Evolutionary conservation across 2,888 invertebrate species (phyloP), one percentile per base, ranked within the genome.

Genomic region (Tenthredo distinguenda): DNA sequence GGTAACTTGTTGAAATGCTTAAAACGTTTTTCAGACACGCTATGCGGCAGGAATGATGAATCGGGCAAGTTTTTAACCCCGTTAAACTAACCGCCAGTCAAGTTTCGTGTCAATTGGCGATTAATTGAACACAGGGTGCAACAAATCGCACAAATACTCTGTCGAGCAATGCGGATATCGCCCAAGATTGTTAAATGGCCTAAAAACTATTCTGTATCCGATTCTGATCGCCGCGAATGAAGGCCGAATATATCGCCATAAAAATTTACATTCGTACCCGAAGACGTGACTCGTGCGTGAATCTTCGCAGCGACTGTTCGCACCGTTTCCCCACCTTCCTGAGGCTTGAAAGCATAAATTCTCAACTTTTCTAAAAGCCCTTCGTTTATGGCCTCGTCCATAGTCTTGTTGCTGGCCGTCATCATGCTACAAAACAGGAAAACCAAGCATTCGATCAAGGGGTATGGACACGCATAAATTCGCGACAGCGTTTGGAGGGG

Each of bases 281-380:
- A 92, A 40, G 93, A 93, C 21, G 93, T 92, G 86, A 93, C 89
- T 12, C 94, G 91, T 55, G 92, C 90, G 86, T 93, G 93, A 85
- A 94, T 91, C 87, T 93, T 93, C 12, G 92, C 91, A 65, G 91
- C 91, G 47, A 91, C 88, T 43, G 90, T 89, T 84, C 93, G 90
- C 85, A 94, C 88, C 2, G 90, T 87, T 55, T 94, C 93, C 12
- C 89, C 89, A 86, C 91, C 90, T 74, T 93, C 93, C 86, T 90
- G 91, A 55, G 91, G 90, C 84, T 92, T 93, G 31, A 89, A 87
- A 31, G 91, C 89, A 86, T 89, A 90, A 34, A 85, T 86, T 86
- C 90, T 86, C 3, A 94, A 88, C 88, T 93, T 93, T 88, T 93
- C 94, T 88, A 94, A 85, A 79, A 94, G 87, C 50, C 88, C 90